Evolutionary conservation across 92 coral and sea anemone genomes (phyloP), one percentile per base, ranked within the genome.

Genomic region (Hydrozoanthus gracilis): DNA sequence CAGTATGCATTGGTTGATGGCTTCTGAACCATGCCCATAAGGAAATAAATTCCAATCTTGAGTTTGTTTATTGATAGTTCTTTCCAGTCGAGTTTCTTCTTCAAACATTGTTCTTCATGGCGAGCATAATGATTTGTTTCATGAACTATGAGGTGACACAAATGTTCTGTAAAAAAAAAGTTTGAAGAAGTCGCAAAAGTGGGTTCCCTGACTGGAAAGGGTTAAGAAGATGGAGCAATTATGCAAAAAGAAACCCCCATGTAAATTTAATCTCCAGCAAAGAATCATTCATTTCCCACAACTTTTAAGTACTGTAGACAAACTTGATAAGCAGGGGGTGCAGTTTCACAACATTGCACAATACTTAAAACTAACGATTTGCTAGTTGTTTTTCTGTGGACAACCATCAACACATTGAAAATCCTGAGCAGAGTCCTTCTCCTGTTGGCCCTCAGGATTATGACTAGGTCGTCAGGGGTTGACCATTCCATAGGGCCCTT

Each of bases 21-120:
- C 56, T 87, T 90, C 16, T 87, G 83, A 61, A 77, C 83, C 9
- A 87, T 51, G 14, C 84, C 90, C 87, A 90, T 80, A 5, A 85
- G 82, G 44, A 90, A 79, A 44, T 86, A 75, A 44, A 78, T 56
- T 5, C 85, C 82, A 11, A 88, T 88, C 7, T 69, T 75, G 7
- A 88, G 83, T 88, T 88, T 82, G 0, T 77, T 82, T 51, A 88
- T 82, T 4, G 87, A 45, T 82, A 88, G 71, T 82, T 88, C 88
- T 64, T 72, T 72, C 91, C 91, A 88, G 18, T 14, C 66, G 4
- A 88, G 83, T 48, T 73, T 48, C 84, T 88, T 83, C 49, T 71
- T 58, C 52, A 87, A 51, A 39, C 45, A 75, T 77, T 87, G 74
- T 70, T 87, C 74, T 58, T 87, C 86, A 72, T 80, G 87, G 65